Percentiles rank a stretch among this genome's conserved stretches.
These are phyloP conservation scores for Triplophysa yarkandensis DNA, from an alignment of 2,797 vertebrate genomes.

Conservation along the genomic window DNA sequence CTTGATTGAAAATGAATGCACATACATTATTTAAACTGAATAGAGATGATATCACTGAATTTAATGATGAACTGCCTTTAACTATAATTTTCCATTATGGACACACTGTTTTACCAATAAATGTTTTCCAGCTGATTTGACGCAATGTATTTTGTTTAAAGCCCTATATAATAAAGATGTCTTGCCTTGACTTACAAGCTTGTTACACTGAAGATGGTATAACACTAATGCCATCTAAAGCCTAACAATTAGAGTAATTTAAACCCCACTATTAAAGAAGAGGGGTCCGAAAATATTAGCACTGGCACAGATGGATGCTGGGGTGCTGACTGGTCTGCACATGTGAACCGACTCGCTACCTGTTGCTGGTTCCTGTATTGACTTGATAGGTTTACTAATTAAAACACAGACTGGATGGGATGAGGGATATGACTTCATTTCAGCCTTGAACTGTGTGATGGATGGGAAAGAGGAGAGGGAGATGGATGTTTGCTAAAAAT, in stretches of 20 bases:
- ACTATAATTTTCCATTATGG: too few species aligned
- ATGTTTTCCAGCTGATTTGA: too few species aligned
- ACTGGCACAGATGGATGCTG: conserved; percentile 3
- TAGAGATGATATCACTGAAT: too few species aligned
- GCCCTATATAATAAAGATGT: too few species aligned
- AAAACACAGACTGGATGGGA: conserved; percentile 85
- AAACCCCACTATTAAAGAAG: conserved; percentile 2
- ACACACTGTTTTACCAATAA: too few species aligned
- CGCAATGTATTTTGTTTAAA: too few species aligned
- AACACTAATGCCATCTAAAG: conserved; percentile 35
- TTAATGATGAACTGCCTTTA: too few species aligned
- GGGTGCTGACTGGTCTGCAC: conserved; percentile 32
- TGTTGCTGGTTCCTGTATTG: conserved; percentile 80
- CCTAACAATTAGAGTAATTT: conserved; percentile 49
- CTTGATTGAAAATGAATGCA: too few species aligned
- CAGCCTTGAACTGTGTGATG: conserved; percentile 81
- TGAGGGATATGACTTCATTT: conserved; percentile 92
- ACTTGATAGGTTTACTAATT: conserved; percentile 98
- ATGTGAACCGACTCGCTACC: conserved; percentile 14
- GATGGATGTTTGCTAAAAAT: too few species aligned
- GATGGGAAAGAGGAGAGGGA: conserved; percentile 63
- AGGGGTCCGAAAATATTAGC: conserved; percentile 48
- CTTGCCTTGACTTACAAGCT: too few species aligned
- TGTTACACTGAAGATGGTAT: conserved; percentile 34
- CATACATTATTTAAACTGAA: too few species aligned